Conservation (phyloP, 2,797 vertebrate species). For the Naso thynnoides region DNA sequence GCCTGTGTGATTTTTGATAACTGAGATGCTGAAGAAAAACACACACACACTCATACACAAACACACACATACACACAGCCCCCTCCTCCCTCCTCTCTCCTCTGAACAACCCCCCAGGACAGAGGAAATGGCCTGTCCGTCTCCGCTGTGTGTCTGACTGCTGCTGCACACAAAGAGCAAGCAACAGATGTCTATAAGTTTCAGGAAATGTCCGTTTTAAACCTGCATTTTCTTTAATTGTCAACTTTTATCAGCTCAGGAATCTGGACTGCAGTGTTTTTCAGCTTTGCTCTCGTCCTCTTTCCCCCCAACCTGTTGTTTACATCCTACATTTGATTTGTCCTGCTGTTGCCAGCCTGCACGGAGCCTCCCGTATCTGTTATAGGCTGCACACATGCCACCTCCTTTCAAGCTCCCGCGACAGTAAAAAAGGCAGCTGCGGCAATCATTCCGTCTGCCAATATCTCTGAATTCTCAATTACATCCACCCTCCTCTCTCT, state of each 20-base stretch:
- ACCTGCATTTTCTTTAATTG: constrained; percentile 1
- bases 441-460: constrained; percentile 70
- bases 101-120: constrained; percentile 42
- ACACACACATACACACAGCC: constrained; percentile 25
- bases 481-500: constrained; percentile 35
- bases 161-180: constrained; percentile 29
- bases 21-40: constrained; percentile 56
- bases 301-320: constrained; percentile 64
- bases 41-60: constrained; percentile 21
- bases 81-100: constrained; percentile 5
- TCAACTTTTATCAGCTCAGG: background rate
- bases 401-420: constrained; percentile 31
- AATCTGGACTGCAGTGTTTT: constrained; percentile 49
- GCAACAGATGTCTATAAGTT: constrained; percentile 63
- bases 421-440: constrained; percentile 64
- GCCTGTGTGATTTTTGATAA: constrained; percentile 77
- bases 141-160: constrained; percentile 42
- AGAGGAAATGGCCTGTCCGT: constrained; percentile 55
- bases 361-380: constrained; percentile 53
- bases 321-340: constrained; percentile 60
- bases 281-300: background rate
- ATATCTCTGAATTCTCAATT: constrained; percentile 77
- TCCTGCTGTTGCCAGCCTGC: constrained; percentile 43
- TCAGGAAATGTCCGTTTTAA: constrained; percentile 17
- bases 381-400: constrained; percentile 23